phyloP scores from a whole-genome alignment of 2,113 vertebrate species.

The Emydocephalus ijimae region DNA sequence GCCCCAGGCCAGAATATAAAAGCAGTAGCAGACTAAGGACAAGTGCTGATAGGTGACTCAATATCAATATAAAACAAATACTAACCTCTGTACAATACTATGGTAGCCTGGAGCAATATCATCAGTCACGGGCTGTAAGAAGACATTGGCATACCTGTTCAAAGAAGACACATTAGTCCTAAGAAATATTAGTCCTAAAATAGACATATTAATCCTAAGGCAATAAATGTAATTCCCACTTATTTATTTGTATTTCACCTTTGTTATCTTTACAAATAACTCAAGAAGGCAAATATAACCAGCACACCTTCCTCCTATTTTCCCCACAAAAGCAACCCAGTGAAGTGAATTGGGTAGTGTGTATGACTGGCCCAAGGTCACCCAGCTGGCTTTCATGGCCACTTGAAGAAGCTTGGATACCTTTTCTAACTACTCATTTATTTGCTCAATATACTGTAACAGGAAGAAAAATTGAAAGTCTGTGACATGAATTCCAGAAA shows the following conservation, averaged over 20 bases:
- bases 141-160: slow-evolving; percentile 94
- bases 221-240: not conserved
- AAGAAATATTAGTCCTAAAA: not conserved
- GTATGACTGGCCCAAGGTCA: not conserved
- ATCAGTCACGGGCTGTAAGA: slow-evolving; percentile 96
- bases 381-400: not conserved
- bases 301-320: not conserved
- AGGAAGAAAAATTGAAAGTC: not conserved
- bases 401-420: not conserved
- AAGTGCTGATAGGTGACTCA: not conserved
- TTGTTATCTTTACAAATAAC: not conserved
- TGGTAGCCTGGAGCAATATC: slow-evolving; percentile 98
- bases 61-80: not conserved
- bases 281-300: not conserved
- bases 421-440: not conserved
- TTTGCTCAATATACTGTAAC: slow-evolving; percentile 18
- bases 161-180: slow-evolving; percentile 24
- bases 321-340: not conserved
- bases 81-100: slow-evolving; percentile 97
- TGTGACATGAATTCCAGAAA: not conserved
- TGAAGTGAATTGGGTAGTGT: not conserved
- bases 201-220: not conserved
- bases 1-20: not conserved
- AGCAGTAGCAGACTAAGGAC: not conserved
- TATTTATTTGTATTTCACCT: not conserved